A percentile compares a stretch with the other conserved stretches of the same genome.
phyloP scores from a whole-genome alignment of 2,797 vertebrate species.

The Macroramphosus scolopax region DNA sequence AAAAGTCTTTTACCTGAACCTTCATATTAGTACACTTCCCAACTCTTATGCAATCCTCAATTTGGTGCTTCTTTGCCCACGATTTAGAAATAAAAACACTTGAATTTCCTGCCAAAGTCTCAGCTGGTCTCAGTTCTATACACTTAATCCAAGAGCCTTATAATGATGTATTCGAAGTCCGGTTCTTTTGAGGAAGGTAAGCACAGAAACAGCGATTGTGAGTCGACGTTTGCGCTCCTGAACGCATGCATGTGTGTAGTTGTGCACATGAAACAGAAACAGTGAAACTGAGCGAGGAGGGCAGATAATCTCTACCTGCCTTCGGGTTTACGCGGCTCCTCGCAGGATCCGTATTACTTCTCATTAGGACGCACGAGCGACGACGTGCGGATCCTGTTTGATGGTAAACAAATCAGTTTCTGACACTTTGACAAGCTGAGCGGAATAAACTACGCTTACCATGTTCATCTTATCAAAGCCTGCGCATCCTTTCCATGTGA shows the following conservation, averaged over 20 bases:
- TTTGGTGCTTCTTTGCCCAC: no score
- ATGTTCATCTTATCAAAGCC: slow-evolving; percentile 70
- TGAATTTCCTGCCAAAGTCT: neutral
- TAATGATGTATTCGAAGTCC: slow-evolving; percentile 48
- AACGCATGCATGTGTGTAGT: slow-evolving; percentile 15
- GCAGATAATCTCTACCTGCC: slow-evolving; percentile 66
- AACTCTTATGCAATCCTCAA: no score
- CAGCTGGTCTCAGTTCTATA: slow-evolving; percentile 22
- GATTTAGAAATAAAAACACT: no score
- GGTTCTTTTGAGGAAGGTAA: slow-evolving; percentile 32
- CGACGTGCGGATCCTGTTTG: no score
- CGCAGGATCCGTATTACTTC: slow-evolving; percentile 66
- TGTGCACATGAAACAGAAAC: slow-evolving; percentile 24
- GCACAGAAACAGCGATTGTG: slow-evolving; percentile 11
- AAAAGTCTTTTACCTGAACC: no score
- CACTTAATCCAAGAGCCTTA: slow-evolving; percentile 29
- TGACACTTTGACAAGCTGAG: slow-evolving; percentile 69
- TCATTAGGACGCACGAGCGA: slow-evolving; percentile 66
- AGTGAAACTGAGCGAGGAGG: slow-evolving; percentile 40
- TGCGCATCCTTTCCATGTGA: no score
- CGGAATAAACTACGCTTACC: no score
- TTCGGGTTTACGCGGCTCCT: slow-evolving; percentile 27
- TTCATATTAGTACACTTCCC: no score
- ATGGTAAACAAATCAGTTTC: no score
- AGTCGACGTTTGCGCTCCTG: slow-evolving; percentile 6